Evolutionary conservation across 2,797 vertebrate genomes (phyloP).

Genomic region (Falco cherrug): DNA sequence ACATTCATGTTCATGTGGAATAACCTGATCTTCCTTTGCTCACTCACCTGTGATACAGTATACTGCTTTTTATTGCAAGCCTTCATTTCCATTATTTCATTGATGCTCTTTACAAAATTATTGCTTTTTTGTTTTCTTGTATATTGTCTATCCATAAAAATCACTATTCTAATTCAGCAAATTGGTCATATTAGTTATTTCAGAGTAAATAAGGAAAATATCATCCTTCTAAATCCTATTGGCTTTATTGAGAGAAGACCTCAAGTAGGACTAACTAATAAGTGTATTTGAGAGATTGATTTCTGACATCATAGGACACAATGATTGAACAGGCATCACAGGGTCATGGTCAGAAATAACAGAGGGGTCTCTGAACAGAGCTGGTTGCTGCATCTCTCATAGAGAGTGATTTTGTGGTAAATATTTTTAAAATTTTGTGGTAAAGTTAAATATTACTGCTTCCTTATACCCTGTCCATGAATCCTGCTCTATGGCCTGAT

Average conservation of each 20-base stretch:
- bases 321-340: neutral
- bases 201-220: neutral
- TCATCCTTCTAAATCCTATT: neutral
- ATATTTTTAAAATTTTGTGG: too few relatives aligned
- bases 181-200: neutral
- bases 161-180: neutral
- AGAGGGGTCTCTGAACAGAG: neutral
- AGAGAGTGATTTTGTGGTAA: neutral
- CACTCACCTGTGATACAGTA: neutral
- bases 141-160: neutral
- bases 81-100: neutral
- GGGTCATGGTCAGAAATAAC: neutral
- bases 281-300: neutral
- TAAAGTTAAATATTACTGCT: neutral
- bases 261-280: neutral
- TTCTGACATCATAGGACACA: neutral
- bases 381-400: neutral
- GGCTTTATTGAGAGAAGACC: neutral
- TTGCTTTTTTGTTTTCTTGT: neutral
- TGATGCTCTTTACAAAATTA: neutral
- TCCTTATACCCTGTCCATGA: neutral
- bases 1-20: neutral
- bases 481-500: neutral
- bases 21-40: neutral
- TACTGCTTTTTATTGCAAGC: neutral